Percentiles rank a stretch among this genome's conserved stretches.
phyloP scores from a whole-genome alignment of 2,113 vertebrate species.

The Ochotona curzoniae region DNA sequence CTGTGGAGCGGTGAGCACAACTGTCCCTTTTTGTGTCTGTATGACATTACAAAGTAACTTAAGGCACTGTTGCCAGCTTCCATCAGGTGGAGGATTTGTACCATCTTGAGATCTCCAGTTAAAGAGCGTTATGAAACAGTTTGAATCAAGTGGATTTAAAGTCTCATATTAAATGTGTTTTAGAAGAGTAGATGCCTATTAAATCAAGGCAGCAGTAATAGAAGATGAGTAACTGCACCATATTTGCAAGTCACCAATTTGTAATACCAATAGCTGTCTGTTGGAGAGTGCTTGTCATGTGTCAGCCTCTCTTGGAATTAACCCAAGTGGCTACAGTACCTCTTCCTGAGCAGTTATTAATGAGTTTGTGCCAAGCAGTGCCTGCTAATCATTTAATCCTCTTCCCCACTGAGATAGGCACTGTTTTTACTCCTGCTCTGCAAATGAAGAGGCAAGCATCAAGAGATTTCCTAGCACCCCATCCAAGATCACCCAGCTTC shows the following conservation, averaged over 20 bases:
- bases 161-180: conserved; percentile 36
- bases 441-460: not conserved
- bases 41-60: not conserved
- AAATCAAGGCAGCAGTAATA: conserved; percentile 27
- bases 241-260: not conserved
- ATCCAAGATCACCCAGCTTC: not conserved
- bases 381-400: not conserved
- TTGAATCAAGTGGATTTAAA: conserved; percentile 23
- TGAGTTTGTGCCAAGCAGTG: not conserved
- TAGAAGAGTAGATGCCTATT: conserved; percentile 5
- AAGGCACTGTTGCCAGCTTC: not conserved
- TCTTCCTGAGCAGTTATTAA: not conserved
- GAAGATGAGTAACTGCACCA: not conserved
- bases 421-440: not conserved
- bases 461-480: not conserved
- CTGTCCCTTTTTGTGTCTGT: not conserved
- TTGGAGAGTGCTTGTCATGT: not conserved
- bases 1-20: conserved; percentile 93
- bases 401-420: not conserved
- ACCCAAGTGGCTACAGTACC: not conserved
- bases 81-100: not conserved
- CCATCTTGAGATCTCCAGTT: not conserved
- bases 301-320: not conserved
- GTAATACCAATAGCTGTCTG: not conserved
- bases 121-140: not conserved